Base-by-base conservation (phyloP, 2,888 invertebrate genomes). In the Lordiphosa fenestrarum region DNA sequence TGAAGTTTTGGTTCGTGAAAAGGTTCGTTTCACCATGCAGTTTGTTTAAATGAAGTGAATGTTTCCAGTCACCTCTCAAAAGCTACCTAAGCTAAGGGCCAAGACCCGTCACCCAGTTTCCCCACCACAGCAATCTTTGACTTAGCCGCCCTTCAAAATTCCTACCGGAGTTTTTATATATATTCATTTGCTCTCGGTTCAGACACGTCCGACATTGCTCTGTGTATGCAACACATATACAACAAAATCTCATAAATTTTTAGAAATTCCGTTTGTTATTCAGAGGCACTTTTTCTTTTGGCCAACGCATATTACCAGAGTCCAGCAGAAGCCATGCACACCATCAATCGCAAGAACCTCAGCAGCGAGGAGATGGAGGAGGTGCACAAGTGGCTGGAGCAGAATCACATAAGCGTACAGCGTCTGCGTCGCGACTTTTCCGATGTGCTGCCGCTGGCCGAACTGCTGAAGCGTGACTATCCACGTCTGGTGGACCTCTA, bases 401-500 rank as follows among this genome's bases (percentile, higher is more conserved):
- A 68, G 50, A 69, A 71, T 4, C 50, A 68, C 1, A 57, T 86
- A 1, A 54, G 67, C 19, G 19, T 52, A 0, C n/a, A 48, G 0
- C 65, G 68, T 10, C 92, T 95, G 21, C 91, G 93, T 44, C 91
- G 95, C 65, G 95, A 95, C 84, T 95, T 95, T 87, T 93, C 95
- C 9, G 95, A 95, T 89, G 95, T 93, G 1, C 25, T 73, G n/a
- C 75, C 84, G 0, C 12, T 95, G 83, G 95, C 94, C 0, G 94
- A 95, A 89, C 92, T 95, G 41, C 87, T 95, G 7, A 93, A 92
- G 82, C 90, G 91, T 6, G 92, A 94, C 82, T 94, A 93, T 84
- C 95, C 95, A 0, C 94, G 93, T 72, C 77, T 93, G 46, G 93
- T 96, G 9, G 94, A 95, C 44, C 89, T 95, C 84, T 94, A 95